Percentiles rank a stretch among this genome's conserved stretches.
phyloP scores from a whole-genome alignment of 2,113 vertebrate genomes.

The Alligator sinensis region DNA sequence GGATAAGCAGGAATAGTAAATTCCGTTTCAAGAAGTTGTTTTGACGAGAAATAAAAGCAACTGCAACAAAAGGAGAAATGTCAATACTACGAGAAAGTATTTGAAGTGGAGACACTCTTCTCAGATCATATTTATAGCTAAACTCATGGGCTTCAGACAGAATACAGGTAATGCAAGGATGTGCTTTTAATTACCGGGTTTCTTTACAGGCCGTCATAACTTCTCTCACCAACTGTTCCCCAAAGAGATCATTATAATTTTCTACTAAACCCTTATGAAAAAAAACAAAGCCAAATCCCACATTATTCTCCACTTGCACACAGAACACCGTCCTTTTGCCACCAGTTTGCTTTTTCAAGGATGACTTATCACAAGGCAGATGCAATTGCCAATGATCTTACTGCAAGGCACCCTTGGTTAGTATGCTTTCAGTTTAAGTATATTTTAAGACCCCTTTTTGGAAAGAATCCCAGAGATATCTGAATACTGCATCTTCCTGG shows the following conservation, averaged over 20 bases:
- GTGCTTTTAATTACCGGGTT: neutral
- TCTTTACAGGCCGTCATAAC: neutral
- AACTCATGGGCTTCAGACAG: neutral
- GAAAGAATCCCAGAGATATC: neutral
- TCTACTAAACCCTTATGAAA: neutral
- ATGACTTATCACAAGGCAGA: neutral
- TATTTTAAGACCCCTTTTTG: neutral
- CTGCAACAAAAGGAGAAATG: neutral
- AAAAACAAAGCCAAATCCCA: neutral
- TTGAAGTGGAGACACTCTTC: neutral
- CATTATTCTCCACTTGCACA: neutral
- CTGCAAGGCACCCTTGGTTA: constrained; percentile 1
- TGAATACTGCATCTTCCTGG: neutral
- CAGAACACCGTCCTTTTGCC: neutral
- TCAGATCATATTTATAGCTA: neutral
- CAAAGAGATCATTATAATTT: neutral
- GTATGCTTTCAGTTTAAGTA: neutral
- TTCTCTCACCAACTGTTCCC: neutral
- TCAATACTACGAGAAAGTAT: neutral
- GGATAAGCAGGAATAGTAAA: neutral
- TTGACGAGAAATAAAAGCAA: neutral
- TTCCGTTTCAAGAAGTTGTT: neutral
- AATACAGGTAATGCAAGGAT: neutral
- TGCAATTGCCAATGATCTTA: neutral
- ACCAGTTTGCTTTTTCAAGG: neutral